Evolutionary conservation across 2,888 invertebrate genomes (phyloP), one percentile per base, ranked within the genome.

Genomic region (Thalpophila matura): DNA sequence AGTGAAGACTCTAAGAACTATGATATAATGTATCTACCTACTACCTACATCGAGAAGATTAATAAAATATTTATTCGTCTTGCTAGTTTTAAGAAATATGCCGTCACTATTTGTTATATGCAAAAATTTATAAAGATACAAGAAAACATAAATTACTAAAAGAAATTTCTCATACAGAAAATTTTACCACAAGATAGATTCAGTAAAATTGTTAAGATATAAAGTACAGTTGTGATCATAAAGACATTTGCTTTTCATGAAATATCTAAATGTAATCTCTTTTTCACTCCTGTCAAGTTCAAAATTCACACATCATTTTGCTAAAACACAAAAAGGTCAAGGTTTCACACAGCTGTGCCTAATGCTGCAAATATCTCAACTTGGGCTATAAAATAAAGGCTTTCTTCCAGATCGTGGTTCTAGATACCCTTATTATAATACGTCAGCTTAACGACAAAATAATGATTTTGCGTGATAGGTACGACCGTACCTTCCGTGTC

Each of bases 391-490:
- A 85, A 84, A 81, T 79, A 84, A 82, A 81, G 79, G 79, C 77
- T 84, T 86, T 82, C 77, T 81, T 80, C 73, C 67, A 82, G 87
- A 87, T 86, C 77, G 83, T 80, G 81, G 78, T 75, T 76, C 82
- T 74, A 90, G 89, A 87, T 88, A 86, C 82, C 85, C 83, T 86
- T 86, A 86, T 89, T 88, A 89, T 89, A 89, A 89, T 87, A 88
- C 87, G 87, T 84, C 80, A 82, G 89, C 87, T 89, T 94, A 94
- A 94, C 91, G 94, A 94, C 90, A 88, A 93, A 91, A 94, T 95
- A 94, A 95, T 94, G 94, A 93, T 93, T 90, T 92, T 83, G 94
- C 94, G 94, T 94, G 94, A 89, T 91, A n/a, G n/a, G n/a, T n/a
- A 89, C 82, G 81, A 80, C 84, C 83, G 91, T 86, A 87, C 93